A percentile compares a stretch with the other conserved stretches of the same genome.
Conservation (phyloP, 1,140 invertebrate species). For the Pygmarrhopalites habei region DNA sequence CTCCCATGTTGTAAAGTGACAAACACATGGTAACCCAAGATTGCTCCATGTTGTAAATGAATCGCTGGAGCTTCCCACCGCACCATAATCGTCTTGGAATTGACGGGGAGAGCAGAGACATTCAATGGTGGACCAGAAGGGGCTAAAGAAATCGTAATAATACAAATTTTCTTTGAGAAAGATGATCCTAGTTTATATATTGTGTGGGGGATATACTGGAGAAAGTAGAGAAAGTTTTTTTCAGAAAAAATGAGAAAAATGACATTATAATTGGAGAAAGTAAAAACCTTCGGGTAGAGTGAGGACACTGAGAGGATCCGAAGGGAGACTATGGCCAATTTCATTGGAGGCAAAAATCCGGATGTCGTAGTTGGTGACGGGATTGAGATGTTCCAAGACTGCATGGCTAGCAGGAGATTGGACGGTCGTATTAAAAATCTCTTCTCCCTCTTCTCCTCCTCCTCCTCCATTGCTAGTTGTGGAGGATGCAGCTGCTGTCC, state of each 20-base stretch:
- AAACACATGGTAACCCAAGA: conserved; percentile 51
- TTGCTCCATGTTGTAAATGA: conserved; percentile 38
- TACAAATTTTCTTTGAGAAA: too few relatives aligned
- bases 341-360: conserved; percentile 45
- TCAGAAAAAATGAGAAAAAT: too few relatives aligned
- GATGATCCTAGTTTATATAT: conserved; percentile 4
- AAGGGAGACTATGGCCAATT: conserved; percentile 43
- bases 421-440: conserved; percentile 29
- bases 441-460: background rate
- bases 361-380: conserved; percentile 43
- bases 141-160: conserved; percentile 16
- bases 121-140: conserved; percentile 36
- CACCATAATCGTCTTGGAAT: conserved; percentile 20
- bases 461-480: background rate
- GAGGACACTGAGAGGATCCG: conserved; percentile 26
- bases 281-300: conserved; percentile 37
- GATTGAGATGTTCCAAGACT: conserved; percentile 40
- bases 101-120: conserved; percentile 24
- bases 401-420: conserved; percentile 29
- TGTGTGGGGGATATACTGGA: too few relatives aligned
- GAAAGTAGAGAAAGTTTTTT: too few relatives aligned
- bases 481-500: background rate
- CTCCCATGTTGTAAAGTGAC: conserved; percentile 5
- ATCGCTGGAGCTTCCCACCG: conserved; percentile 27
- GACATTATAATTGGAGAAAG: too few relatives aligned